phyloP scores from a whole-genome alignment of 2,888 invertebrate genomes.

The Macrophya alboannulata region DNA sequence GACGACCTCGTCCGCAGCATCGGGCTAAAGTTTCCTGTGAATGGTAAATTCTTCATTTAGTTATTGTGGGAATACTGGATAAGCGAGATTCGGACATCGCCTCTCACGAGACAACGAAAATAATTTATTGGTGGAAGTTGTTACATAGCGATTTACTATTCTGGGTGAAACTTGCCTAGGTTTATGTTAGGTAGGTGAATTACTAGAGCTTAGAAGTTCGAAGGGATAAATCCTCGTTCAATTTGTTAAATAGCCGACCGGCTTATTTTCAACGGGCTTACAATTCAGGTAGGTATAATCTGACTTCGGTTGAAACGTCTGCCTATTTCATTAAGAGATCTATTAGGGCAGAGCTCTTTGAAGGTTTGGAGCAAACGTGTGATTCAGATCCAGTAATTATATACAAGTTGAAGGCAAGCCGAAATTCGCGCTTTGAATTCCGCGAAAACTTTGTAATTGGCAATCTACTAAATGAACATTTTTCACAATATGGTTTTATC shows the following conservation, averaged over 20 bases:
- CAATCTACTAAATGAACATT: neutral
- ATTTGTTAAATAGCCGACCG: conserved; percentile 43
- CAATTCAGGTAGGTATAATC: neutral
- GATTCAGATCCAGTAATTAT: neutral
- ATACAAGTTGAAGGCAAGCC: neutral
- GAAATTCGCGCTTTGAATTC: neutral
- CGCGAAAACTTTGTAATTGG: neutral
- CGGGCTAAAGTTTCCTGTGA: conserved; percentile 76
- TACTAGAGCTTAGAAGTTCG: neutral
- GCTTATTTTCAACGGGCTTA: conserved; percentile 19
- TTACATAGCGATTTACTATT: neutral
- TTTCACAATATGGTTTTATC: neutral
- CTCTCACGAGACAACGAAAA: neutral
- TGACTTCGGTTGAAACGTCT: neutral
- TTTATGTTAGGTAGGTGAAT: neutral
- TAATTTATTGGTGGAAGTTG: neutral
- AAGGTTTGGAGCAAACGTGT: neutral
- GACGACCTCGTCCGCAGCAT: conserved; percentile 67
- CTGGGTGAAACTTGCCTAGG: neutral
- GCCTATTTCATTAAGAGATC: neutral
- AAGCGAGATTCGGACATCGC: neutral
- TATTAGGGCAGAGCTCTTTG: neutral
- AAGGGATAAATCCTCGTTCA: conserved; percentile 35
- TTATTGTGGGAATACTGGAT: neutral
- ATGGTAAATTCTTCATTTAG: neutral